Base-by-base conservation (phyloP, 2,797 vertebrate genomes). In the Anas flavirostris region DNA sequence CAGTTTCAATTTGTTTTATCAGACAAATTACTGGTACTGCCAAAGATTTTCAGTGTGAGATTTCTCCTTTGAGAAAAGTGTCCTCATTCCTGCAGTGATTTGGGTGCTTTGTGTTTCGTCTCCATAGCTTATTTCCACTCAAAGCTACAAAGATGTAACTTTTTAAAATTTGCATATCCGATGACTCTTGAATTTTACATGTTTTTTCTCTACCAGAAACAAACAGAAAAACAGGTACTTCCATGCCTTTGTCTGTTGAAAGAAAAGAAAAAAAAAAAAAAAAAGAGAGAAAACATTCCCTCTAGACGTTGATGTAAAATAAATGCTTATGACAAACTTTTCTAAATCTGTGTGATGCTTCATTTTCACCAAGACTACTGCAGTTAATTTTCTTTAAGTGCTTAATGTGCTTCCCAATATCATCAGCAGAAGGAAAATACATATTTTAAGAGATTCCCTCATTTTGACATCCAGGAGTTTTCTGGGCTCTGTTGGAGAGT, bases 301-400 rank as follows among this genome's bases (percentile, higher is more conserved):
- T 48, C 55, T 52, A 73, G 10, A 56, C 59, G 43, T 15, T 35
- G 75, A 63, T 2, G 0, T 73, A 68, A 63, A 97, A 97, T 97
- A 97, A 97, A 97, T 7, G 59, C 56, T 46, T 90, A 43, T 15
- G 52, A 55, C 41, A 50, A 82, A 87, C 55, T 96, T 95, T 96
- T 62, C 37, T 95, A 95, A 83, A 92, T 14, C 29, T 21, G 63
- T 7, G 26, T 68, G 76, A 76, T 52, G 46, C 26, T 86, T 94
- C 60, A 44, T 79, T 93, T 88, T 66, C 62, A 73, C 26, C 5
- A 8, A 26, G 12, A 59, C 41, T n/a, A 46, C 15, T 5, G 8
- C 10, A 5, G 39, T 44, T 76, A 12, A 16, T 66, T 86, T 76
- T 55, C 39, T 85, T 16, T 14, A 60, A 21, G 9, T 10, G 26